Base-by-base conservation (phyloP, 2,113 vertebrate genomes). In the Prietella phreatophila region DNA sequence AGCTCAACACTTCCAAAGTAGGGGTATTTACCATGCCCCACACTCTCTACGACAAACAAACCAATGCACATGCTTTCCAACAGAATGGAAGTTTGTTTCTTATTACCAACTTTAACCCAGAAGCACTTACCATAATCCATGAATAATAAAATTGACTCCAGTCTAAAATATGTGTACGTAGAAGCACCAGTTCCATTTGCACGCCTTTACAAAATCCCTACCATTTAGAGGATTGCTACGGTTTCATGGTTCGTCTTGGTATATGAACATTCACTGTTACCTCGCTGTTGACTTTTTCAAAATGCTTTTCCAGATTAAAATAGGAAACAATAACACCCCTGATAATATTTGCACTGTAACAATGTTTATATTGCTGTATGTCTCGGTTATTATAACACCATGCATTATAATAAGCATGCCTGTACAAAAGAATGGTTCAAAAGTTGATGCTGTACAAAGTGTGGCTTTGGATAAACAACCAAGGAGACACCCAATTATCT, bases 1-100 rank as follows among this genome's bases (percentile, higher is more conserved):
- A 91, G 89, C 92, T 92, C 90, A 90, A 86, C 67, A 92, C 90
- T 92, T 91, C 90, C 90, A 91, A 86, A 92, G 61, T 83, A 9
- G 86, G 87, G 84, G 60, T 81, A 84, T 65, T 85, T 76, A 86
- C 86, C 83, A 73, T 88, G 56, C 90, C 85, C 85, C 53, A 61
- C 56, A 71, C 58, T 60, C 65, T n/a, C 67, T n/a, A 86, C 39
- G 61, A 65, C 20, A 86, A 86, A 83, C 42, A 63, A 60, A 76
- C 47, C 36, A 42, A 58, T 50, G 42, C 61, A 67, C 60, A 69
- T 53, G 76, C 61, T 79, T 85, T 85, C 67, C 85, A 75, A 86
- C 88, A 86, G 85, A 65, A 76, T 60, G 5, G 42, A 78, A 0
- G 22, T 36, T 81, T 81, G 53, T 78, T 63, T 63, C 11, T 61